These are phyloP conservation scores for Myotis pilosus DNA, from an alignment of 2,797 vertebrate genomes.

Conservation along the genomic window DNA sequence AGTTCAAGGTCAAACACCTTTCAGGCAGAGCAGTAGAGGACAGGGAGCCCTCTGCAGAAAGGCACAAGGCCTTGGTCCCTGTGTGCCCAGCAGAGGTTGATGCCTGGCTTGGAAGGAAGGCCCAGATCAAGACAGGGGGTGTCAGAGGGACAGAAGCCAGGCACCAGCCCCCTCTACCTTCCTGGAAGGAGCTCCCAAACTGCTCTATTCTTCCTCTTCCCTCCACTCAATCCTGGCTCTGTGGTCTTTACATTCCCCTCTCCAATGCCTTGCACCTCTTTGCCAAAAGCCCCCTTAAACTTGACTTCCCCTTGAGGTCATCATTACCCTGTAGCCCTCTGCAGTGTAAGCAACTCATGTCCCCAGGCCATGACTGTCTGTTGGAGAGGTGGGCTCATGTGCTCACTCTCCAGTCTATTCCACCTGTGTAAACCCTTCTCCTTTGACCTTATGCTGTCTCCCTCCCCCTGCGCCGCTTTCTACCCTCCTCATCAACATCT, in stretches of 20 bases:
- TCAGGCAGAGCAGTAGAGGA: not conserved
- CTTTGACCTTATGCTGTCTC: not conserved
- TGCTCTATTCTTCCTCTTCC: not conserved
- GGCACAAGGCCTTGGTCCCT: not conserved
- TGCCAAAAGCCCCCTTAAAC: not conserved
- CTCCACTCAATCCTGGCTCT: not conserved
- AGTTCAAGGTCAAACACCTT: not conserved
- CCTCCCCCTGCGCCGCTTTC: not conserved
- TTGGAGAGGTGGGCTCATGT: rapidly evolving
- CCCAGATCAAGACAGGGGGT: not conserved
- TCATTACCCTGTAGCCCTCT: not conserved
- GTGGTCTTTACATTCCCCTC: not conserved
- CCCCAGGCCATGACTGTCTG: rapidly evolving
- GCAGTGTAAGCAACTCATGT: not conserved
- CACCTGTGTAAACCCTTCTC: not conserved
- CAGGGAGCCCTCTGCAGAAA: not conserved
- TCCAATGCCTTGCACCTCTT: not conserved
- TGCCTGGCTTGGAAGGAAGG: not conserved
- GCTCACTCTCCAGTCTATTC: rapidly evolving
- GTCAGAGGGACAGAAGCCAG: not conserved
- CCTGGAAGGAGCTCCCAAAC: not conserved
- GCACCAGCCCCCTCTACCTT: not conserved
- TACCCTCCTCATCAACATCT: rapidly evolving
- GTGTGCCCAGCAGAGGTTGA: not conserved
- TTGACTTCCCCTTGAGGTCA: not conserved